Conservation (phyloP, 2,888 invertebrate genomes). For the Stenchaetothrips biformis region DNA sequence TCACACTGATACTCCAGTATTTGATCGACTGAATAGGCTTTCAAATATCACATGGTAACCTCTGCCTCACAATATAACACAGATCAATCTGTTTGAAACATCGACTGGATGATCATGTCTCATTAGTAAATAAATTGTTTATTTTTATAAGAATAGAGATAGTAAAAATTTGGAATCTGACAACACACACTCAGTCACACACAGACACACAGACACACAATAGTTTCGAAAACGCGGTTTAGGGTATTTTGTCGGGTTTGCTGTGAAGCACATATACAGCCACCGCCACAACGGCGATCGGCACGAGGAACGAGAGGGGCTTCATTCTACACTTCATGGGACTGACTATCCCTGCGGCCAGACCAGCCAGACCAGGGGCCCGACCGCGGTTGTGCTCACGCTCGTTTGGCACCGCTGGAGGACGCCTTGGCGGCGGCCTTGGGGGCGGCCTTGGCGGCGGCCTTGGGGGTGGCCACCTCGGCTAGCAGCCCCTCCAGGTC, state of each 20-base stretch:
- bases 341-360: too few relatives aligned
- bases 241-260: not conserved
- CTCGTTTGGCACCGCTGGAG: not conserved
- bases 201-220: slow-evolving; percentile 19
- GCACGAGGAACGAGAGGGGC: not conserved
- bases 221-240: slow-evolving; percentile 6
- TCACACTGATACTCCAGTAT: not conserved
- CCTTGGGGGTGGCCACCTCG: not conserved
- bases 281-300: slow-evolving; percentile 27
- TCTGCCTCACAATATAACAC: slow-evolving; percentile 8
- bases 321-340: not conserved
- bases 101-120: not conserved
- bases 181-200: not conserved
- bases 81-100: slow-evolving; percentile 15
- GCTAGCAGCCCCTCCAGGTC: slow-evolving; percentile 55
- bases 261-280: slow-evolving; percentile 11
- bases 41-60: slow-evolving; percentile 19
- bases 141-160: slow-evolving; percentile 14
- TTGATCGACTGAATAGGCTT: slow-evolving; percentile 7
- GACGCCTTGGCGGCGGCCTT: not conserved
- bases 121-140: slow-evolving; percentile 1
- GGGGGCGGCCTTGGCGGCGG: not conserved
- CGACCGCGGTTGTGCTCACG: slow-evolving; percentile 2
- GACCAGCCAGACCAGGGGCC: not conserved
- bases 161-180: not conserved